phyloP scores from a whole-genome alignment of 1,140 invertebrate genomes.

The Daktulosphaira vitifoliae region DNA sequence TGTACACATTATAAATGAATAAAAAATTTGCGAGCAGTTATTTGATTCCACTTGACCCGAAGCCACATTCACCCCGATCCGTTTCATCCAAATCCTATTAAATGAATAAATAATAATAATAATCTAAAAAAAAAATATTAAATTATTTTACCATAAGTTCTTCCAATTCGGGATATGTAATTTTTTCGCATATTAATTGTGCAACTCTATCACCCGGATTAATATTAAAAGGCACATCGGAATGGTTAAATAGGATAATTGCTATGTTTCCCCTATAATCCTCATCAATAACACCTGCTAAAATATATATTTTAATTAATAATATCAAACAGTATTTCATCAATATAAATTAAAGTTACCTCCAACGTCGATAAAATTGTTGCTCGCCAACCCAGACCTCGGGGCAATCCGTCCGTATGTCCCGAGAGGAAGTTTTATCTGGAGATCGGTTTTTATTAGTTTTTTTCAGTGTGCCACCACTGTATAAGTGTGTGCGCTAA shows the following conservation, averaged over 20 bases:
- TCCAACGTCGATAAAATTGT: conserved; percentile 94
- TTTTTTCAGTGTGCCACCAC: conserved; percentile 77
- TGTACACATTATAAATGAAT: no score
- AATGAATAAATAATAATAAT: no score
- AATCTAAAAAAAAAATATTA: no score
- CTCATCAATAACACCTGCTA: no score
- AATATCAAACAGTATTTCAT: no score
- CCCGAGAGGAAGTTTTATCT: conserved; percentile 69
- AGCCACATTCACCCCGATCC: no score
- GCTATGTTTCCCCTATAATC: conserved; percentile 90
- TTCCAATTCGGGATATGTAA: conserved; percentile 71
- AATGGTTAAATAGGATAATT: conserved; percentile 90
- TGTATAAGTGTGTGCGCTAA: conserved; percentile 74
- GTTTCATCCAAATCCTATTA: no score
- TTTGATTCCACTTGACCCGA: no score
- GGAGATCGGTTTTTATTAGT: conserved; percentile 84
- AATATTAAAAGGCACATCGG: conserved; percentile 67
- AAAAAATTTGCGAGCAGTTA: no score
- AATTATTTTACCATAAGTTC: conserved; percentile 64
- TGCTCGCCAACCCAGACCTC: conserved; percentile 86
- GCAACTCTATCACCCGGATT: no score
- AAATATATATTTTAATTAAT: conserved; percentile 82
- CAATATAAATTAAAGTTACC: no score
- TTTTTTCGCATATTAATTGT: conserved; percentile 93
- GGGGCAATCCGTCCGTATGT: conserved; percentile 94